phyloP scores from a whole-genome alignment of 2,113 vertebrate species.

The Bungarus multicinctus region DNA sequence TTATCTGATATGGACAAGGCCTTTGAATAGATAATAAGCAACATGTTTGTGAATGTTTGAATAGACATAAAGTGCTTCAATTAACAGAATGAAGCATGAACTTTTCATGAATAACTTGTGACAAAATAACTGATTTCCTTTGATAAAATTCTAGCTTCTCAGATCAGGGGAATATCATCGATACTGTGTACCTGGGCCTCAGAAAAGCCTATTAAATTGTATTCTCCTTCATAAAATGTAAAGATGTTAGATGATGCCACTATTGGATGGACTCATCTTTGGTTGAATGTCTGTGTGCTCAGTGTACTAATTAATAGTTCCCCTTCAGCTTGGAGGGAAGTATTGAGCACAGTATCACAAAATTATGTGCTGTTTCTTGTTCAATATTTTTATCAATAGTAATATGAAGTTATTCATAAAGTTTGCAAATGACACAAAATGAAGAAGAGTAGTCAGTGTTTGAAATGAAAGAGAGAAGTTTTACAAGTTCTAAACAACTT shows the following conservation, averaged over 20 bases:
- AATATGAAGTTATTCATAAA: neutral
- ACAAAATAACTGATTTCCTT: neutral
- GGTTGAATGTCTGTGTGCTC: neutral
- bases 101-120: neutral
- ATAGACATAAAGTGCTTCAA: neutral
- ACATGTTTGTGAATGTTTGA: neutral
- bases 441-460: neutral
- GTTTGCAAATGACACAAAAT: neutral
- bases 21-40: neutral
- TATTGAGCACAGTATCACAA: neutral
- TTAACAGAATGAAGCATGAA: neutral
- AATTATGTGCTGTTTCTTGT: neutral
- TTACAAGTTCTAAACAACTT: neutral
- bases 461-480: neutral
- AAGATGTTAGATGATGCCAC: neutral
- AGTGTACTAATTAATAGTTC: neutral
- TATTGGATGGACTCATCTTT: neutral
- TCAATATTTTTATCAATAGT: neutral
- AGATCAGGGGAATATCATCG: neutral
- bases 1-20: neutral
- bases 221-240: neutral
- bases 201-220: neutral
- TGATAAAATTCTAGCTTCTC: neutral
- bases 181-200: neutral
- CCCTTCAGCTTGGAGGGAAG: neutral